Evolutionary conservation across 2,113 vertebrate genomes (phyloP).

Genomic region (Tringa solitaria): DNA sequence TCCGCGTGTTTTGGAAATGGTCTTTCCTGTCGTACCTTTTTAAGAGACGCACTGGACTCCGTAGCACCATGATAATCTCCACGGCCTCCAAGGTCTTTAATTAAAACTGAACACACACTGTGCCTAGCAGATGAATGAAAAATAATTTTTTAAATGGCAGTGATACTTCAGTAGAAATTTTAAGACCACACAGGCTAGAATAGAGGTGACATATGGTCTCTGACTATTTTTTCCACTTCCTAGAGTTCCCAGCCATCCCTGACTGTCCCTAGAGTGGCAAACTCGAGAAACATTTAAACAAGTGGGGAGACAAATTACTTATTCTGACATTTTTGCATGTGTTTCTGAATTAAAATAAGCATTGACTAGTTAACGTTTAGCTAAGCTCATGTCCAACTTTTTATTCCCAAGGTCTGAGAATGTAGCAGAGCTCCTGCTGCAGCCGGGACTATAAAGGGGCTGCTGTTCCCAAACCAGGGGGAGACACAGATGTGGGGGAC

Average conservation of each 20-base stretch:
- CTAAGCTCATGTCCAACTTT: background rate
- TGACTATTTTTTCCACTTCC: background rate
- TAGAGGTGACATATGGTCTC: background rate
- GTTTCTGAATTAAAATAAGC: background rate
- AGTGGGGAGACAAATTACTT: background rate
- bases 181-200: background rate
- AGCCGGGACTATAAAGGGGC: rapidly evolving
- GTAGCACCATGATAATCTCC: background rate
- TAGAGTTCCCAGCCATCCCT: background rate
- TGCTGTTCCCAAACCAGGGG: background rate
- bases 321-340: background rate
- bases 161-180: background rate
- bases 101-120: background rate
- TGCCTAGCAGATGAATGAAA: background rate
- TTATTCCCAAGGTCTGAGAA: background rate
- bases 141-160: background rate
- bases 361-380: too few species aligned
- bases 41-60: background rate
- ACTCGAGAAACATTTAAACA: background rate
- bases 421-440: background rate
- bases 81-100: background rate
- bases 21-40: background rate
- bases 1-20: background rate
- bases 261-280: background rate
- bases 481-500: background rate